phyloP scores from a whole-genome alignment of 1,140 invertebrate genomes.

The Scaptodrosophila lebanonensis region DNA sequence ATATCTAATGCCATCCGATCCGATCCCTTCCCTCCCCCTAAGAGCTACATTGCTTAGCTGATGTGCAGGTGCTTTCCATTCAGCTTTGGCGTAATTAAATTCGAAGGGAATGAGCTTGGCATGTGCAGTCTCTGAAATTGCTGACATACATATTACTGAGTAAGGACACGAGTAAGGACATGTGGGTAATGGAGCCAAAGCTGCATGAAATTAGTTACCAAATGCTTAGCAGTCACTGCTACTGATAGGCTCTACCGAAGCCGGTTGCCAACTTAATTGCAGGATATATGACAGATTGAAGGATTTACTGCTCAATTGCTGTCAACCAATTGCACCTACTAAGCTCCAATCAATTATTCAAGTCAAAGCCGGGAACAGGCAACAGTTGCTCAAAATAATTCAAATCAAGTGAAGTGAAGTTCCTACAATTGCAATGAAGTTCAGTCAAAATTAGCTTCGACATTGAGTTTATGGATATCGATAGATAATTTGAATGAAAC shows the following conservation, averaged over 20 bases:
- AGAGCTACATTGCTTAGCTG: background rate
- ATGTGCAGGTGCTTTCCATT: constrained; percentile 24
- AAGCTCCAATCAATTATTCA: too few species aligned
- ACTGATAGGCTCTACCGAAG: too few species aligned
- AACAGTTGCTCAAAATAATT: too few species aligned
- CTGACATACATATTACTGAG: background rate
- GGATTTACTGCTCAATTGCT: background rate
- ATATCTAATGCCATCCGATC: constrained; percentile 36
- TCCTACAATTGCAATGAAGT: too few species aligned
- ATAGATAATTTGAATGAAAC: too few species aligned
- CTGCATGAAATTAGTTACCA: constrained; percentile 54
- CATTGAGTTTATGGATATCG: too few species aligned
- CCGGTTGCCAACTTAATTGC: too few species aligned
- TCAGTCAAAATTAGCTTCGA: too few species aligned
- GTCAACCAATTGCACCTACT: too few species aligned
- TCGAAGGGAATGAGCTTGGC: constrained; percentile 25
- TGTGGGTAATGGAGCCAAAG: constrained; percentile 48
- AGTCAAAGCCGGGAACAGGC: too few species aligned
- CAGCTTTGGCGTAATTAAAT: constrained; percentile 57
- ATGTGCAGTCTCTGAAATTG: background rate
- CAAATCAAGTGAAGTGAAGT: too few species aligned
- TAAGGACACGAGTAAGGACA: constrained; percentile 12
- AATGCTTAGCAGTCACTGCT: constrained; percentile 17
- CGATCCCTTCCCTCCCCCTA: too few species aligned
- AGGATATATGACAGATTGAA: constrained; percentile 7